Conservation (phyloP, 2,113 vertebrate genomes). For the Microtus oregoni region DNA sequence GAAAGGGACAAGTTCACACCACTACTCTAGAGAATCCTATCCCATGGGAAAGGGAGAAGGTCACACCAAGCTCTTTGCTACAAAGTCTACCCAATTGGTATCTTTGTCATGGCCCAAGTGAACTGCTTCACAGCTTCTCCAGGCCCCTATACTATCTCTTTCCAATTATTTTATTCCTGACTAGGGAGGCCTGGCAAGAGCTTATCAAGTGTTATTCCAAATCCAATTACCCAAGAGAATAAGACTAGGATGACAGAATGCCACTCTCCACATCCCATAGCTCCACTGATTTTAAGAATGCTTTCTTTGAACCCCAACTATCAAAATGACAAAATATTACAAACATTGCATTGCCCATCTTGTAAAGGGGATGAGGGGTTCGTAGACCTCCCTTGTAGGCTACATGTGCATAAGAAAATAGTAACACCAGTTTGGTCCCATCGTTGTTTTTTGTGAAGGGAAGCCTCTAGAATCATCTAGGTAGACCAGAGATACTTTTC, state of each 20-base stretch:
- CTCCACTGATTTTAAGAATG: background rate
- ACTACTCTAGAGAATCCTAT: background rate
- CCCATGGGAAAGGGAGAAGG: background rate
- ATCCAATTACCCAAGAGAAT: background rate
- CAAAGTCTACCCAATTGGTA: background rate
- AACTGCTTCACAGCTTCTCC: background rate
- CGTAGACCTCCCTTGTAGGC: background rate
- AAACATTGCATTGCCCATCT: background rate
- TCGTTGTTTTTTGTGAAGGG: background rate
- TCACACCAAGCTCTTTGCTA: background rate
- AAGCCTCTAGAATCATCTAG: background rate
- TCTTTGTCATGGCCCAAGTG: background rate
- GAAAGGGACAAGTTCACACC: background rate
- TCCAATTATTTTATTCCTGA: background rate
- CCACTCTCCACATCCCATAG: background rate
- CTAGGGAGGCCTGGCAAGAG: background rate
- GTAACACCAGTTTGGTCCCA: fast-evolving
- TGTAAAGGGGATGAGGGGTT: background rate
- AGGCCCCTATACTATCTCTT: background rate
- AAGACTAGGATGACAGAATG: background rate
- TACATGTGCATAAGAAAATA: fast-evolving
- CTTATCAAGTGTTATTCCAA: too few species aligned
- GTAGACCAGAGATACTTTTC: background rate
- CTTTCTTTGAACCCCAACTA: background rate
- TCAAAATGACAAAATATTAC: background rate